Evolutionary conservation across 2,888 invertebrate species (phyloP), one percentile per base, ranked within the genome.

Genomic region (Laspeyria flexula): DNA sequence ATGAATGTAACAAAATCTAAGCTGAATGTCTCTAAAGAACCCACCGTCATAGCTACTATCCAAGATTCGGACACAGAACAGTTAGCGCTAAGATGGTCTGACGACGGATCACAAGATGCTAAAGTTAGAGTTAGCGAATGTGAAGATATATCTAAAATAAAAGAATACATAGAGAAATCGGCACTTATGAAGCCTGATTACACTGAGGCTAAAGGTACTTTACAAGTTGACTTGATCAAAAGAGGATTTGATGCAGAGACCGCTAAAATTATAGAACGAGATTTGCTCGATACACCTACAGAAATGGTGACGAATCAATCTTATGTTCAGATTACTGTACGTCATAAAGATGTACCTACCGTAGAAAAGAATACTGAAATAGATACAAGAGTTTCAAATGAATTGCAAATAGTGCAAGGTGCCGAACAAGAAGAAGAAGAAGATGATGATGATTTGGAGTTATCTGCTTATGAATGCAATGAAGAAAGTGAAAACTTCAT

Each of bases 241-340:
- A 79, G 89, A 63, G 91, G 92, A 12, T 91, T 91, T 70, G 92
- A 92, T 73, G 65, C 76, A 1, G 88, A 85, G 73, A 90, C 90
- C 1, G 92, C 92, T 4, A 90, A 86, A 79, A 90, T 75, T 46
- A 88, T 92, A 18, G 92, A 93, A 71, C 73, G 88, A 16, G 92
- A 92, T 65, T 79, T 92, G 48, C 76, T 90, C 3, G 88, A 86
- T 65, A 70, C 81, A 1, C 78, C 86, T 3, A 77, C 75, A 15
- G 43, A 63, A 37, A 41, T 51, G 13, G 72, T 69, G 37, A 55
- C 57, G 51, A 37, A 27, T 41, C 53, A 47, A 2, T 25, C 11
- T 9, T 25, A 37, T 37, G 48, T 59, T 18, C 59, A 67, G 25
- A 49, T 56, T 41, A 23, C 41, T 13, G 67, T 55, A 47, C 37